These are phyloP conservation scores for Stichopus horrens DNA, from an alignment of 53 echinoderm and acorn worm genomes.

Conservation along the genomic window DNA sequence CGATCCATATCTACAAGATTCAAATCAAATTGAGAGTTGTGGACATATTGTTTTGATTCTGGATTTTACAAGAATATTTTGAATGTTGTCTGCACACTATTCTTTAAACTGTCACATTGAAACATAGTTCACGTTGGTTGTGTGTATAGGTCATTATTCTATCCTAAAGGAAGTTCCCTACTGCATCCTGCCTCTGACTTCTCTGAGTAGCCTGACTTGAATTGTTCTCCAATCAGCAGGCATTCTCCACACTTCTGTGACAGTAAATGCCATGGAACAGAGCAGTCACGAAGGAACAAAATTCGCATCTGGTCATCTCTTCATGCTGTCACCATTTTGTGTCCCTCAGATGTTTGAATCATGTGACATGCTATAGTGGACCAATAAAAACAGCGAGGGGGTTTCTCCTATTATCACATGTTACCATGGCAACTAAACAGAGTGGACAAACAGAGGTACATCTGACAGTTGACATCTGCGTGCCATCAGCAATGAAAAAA, in stretches of 20 bases:
- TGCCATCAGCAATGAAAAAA: background rate
- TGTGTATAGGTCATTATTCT: no score
- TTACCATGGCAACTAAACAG: slow-evolving; percentile 32
- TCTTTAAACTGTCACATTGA: no score
- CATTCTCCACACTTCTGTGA: background rate
- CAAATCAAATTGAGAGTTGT: no score
- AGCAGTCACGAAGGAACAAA: background rate
- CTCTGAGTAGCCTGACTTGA: no score
- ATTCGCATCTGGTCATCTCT: background rate
- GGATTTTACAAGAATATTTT: no score
- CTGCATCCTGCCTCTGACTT: no score
- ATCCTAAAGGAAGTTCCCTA: no score
- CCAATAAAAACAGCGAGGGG: slow-evolving; percentile 4
- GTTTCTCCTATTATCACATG: background rate
- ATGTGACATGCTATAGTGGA: background rate
- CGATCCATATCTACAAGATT: no score
- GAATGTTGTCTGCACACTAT: no score
- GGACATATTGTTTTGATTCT: no score
- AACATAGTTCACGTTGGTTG: no score
- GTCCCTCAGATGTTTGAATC: background rate
- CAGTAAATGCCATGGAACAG: background rate
- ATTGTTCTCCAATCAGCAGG: background rate
- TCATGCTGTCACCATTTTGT: background rate
- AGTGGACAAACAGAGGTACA: slow-evolving; percentile 5
- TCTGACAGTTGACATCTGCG: slow-evolving; percentile 18